Conservation (phyloP, 2,888 invertebrate species). For the Lagria hirta region DNA sequence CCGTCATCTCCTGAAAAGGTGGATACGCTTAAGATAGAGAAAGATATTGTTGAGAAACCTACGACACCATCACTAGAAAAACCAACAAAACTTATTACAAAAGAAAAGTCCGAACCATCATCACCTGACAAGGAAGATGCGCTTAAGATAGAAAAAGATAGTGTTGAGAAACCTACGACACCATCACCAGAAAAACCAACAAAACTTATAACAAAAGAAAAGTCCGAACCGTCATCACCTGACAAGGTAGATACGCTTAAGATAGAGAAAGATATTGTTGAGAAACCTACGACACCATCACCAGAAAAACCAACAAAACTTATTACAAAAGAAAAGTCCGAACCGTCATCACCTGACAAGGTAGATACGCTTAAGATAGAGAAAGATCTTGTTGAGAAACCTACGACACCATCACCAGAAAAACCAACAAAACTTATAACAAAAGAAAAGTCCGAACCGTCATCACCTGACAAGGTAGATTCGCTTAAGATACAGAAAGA, state of each 20-base stretch:
- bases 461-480: too few relatives aligned
- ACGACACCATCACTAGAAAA: slow-evolving; percentile 2
- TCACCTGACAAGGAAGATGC: slow-evolving; percentile 5
- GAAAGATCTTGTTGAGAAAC: too few relatives aligned
- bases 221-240: slow-evolving; percentile 2
- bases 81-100: slow-evolving; percentile 1
- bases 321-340: too few relatives aligned
- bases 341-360: too few relatives aligned
- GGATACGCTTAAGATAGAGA: too few relatives aligned
- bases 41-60: slow-evolving; percentile 11
- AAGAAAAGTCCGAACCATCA: slow-evolving; percentile 11
- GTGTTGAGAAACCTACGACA: slow-evolving; percentile 5
- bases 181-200: slow-evolving; percentile 5
- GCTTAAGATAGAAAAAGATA: slow-evolving; percentile 1
- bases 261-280: not conserved
- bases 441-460: too few relatives aligned
- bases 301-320: slow-evolving; percentile 9
- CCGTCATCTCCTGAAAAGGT: slow-evolving; percentile 5
- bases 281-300: slow-evolving; percentile 16
- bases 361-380: too few relatives aligned
- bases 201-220: not conserved
- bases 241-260: slow-evolving; percentile 1
- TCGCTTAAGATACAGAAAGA: too few relatives aligned
- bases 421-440: too few relatives aligned
- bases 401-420: too few relatives aligned